These are phyloP conservation scores for Pseudanteris insignis DNA, from an alignment of 2,888 invertebrate genomes.

Conservation along the genomic window DNA sequence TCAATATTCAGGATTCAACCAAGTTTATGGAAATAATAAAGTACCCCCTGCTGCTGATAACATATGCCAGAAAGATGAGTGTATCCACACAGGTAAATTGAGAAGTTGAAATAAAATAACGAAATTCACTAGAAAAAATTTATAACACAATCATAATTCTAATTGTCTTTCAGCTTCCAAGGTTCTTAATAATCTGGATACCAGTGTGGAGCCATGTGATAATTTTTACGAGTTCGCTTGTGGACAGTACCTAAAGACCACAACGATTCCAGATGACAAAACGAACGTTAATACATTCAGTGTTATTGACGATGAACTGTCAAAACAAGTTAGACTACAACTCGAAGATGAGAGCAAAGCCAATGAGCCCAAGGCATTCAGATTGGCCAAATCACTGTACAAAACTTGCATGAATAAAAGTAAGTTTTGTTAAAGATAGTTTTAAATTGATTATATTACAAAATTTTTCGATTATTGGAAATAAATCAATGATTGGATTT, in stretches of 20 bases:
- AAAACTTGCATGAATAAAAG: slow-evolving; percentile 44
- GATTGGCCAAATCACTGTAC: slow-evolving; percentile 36
- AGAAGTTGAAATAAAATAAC: no score
- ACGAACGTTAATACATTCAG: slow-evolving; percentile 24
- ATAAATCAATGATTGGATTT: neutral
- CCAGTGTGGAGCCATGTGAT: slow-evolving; percentile 64
- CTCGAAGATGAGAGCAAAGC: slow-evolving; percentile 24
- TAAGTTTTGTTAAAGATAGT: slow-evolving; percentile 25
- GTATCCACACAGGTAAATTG: slow-evolving; percentile 59
- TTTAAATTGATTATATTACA: no score
- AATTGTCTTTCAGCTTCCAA: slow-evolving; percentile 70
- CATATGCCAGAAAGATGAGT: slow-evolving; percentile 79
- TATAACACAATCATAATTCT: neutral
- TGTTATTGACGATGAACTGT: slow-evolving; percentile 28
- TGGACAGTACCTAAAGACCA: slow-evolving; percentile 32
- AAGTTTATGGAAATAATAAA: no score
- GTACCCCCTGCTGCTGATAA: slow-evolving; percentile 61
- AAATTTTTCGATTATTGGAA: no score
- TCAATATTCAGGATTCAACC: no score
- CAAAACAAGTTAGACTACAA: slow-evolving; percentile 19
- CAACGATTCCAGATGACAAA: slow-evolving; percentile 31
- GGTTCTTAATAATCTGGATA: slow-evolving; percentile 77
- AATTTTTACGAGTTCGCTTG: slow-evolving; percentile 47
- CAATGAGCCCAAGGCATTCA: slow-evolving; percentile 32
- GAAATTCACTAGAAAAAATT: neutral